Percentiles rank a stretch among this genome's conserved stretches.
Evolutionary conservation across 2,888 invertebrate genomes (phyloP).

Genomic region (Temnothorax rugatulus): DNA sequence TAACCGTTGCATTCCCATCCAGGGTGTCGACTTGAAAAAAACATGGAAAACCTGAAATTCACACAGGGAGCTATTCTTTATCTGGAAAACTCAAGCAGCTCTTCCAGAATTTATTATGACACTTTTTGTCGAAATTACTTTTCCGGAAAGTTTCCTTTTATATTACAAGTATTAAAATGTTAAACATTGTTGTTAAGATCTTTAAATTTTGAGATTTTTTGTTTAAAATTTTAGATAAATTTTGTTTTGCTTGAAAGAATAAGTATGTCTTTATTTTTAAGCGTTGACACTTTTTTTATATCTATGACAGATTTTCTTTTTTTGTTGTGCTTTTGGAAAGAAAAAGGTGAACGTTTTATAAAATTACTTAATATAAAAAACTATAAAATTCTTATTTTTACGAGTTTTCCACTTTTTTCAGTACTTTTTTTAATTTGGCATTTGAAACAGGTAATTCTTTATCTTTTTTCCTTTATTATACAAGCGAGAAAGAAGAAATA

Average conservation of each 20-base stretch:
- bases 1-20: slow-evolving; percentile 23
- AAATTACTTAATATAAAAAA: neutral
- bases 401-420: neutral
- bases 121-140: neutral
- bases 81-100: neutral
- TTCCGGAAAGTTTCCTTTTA: neutral
- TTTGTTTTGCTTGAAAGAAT: no score
- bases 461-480: neutral
- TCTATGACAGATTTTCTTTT: neutral
- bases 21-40: neutral
- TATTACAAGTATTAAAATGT: neutral
- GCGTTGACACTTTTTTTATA: neutral
- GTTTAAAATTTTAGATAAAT: no score
- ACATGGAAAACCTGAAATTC: neutral
- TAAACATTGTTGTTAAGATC: neutral
- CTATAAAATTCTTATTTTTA: neutral
- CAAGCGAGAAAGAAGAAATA: neutral
- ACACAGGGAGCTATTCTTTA: neutral
- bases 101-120: neutral
- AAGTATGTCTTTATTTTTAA: neutral
- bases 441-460: neutral
- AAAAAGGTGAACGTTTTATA: neutral
- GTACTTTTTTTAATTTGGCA: neutral
- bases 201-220: no score
- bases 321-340: neutral